Evolutionary conservation across 2,113 vertebrate genomes (phyloP), one percentile per base, ranked within the genome.

Genomic region (Xenopus laevis): DNA sequence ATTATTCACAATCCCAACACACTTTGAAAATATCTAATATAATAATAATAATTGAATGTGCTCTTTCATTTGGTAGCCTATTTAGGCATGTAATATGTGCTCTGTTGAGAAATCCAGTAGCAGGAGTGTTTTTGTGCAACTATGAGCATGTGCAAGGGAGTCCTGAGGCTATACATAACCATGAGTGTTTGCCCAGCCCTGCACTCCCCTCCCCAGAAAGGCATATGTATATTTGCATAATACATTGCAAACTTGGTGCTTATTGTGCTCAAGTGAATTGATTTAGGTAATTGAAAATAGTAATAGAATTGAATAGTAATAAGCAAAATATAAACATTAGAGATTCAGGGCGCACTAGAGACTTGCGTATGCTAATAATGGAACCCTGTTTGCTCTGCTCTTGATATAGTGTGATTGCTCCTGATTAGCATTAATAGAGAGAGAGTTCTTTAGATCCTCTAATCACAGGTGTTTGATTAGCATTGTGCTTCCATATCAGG

Each of bases 381-480:
- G 73, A 67, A 63, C 73, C 73, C 73, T 69, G 73, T 76, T 76
- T 76, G 73, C 65, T 76, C 59, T 45, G 58, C 73, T 69, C 58
- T 76, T 76, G 66, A 76, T 69, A 76, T 63, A 69, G 58, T 69
- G 50, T 76, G 73, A 76, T 76, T 76, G 68, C 27, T n/a, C 45
- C 59, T 76, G 73, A 76, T 76, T 76, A 76, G 59, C 73, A 69
- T 76, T 76, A 76, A 76, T 76, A 68, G 65, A 27, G 23, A 27
- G 65, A 69, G 66, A 68, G 66, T 76, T 64, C 58, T 63, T 76
- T 53, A 45, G 46, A 13, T 76, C 66, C 59, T 55, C 59, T 76
- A 69, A 76, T 76, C 66, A 57, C 73, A 76, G 73, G 73, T 76
- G 73, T 69, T 69, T 69, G 73, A 76, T 76, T 76, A 76, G 73